Conservation (phyloP, 35 echinoderm and acorn worm genomes). For the Nesometra sesokonis region DNA sequence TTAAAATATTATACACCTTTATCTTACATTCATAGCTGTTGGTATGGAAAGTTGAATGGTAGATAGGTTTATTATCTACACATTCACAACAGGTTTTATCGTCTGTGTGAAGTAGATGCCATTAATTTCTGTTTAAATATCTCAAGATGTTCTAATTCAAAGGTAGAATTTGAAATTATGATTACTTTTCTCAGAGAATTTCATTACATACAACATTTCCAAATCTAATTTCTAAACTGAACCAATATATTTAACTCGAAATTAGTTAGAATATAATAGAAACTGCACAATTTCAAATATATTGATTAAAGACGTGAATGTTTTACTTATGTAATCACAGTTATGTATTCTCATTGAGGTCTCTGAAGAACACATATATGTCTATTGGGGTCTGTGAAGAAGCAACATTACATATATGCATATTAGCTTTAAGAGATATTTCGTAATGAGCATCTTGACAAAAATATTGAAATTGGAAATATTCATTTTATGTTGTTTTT, state of each 20-base stretch:
- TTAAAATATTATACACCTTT: too few relatives aligned
- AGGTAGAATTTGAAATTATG: too few relatives aligned
- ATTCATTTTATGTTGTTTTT: neutral
- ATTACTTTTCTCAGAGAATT: too few relatives aligned
- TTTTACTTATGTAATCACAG: neutral
- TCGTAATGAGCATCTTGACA: neutral
- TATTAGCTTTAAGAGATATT: neutral
- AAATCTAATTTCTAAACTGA: too few relatives aligned
- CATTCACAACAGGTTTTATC: too few relatives aligned
- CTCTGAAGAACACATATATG: neutral
- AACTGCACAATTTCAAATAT: neutral
- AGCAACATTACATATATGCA: neutral
- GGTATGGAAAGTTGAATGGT: too few relatives aligned
- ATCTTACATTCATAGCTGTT: too few relatives aligned
- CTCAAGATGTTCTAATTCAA: neutral
- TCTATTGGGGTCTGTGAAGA: neutral
- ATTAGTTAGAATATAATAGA: neutral
- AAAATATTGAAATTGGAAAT: neutral
- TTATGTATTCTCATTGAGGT: neutral
- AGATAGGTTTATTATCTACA: too few relatives aligned
- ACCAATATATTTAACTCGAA: too few relatives aligned
- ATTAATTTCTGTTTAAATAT: neutral
- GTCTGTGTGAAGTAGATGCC: neutral
- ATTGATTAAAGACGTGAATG: neutral
- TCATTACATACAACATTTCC: too few relatives aligned